Base-by-base conservation (phyloP, 2,888 invertebrate genomes). In the Sepiola atlantica region DNA sequence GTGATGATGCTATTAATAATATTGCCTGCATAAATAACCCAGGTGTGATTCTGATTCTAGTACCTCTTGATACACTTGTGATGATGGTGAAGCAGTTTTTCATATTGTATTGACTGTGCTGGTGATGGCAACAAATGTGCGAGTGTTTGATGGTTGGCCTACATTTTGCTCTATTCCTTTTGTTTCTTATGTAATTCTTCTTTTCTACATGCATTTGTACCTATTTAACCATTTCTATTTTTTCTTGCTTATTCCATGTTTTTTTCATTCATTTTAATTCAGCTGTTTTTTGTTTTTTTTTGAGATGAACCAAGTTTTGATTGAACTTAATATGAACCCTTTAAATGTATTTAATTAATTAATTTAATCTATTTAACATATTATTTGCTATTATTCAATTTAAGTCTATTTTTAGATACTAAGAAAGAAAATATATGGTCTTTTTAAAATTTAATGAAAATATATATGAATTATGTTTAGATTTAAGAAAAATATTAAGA, bases 41-140 rank as follows among this genome's bases (percentile, higher is more conserved):
- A 12, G 61, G 61, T 77, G n/a, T 77, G 77, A 77, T 77, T n/a
- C 77, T 77, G 77, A 77, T 77, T 77, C n/a, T 77, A 77, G 77
- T 77, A n/a, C n/a, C 77, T 77, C n/a, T 77, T 77, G n/a, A 32
- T 77, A 77, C 77, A n/a, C 4, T 77, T 77, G 77, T 77, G 77
- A 77, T 77, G 77, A 77, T 77, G 77, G 77, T n/a, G 77, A 77
- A 77, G 77, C 77, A 77, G 77, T n/a, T 77, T 77, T 77, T 77
- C 77, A n/a, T 77, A 77, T 77, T 77, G 77, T 77, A 77, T 77
- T 77, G 77, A 77, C 77, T 77, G 77, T 77, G 77, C 77, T 77
- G 77, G 77, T 77, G 77, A 77, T 77, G 77, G 77, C 77, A 77
- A 77, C 77, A 77, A 45, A 77, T 32, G 77, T 77, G 77, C n/a